Percentiles rank a stretch among this genome's conserved stretches.
These are phyloP conservation scores for Agrochola litura DNA, from an alignment of 2,888 invertebrate genomes.

Conservation along the genomic window DNA sequence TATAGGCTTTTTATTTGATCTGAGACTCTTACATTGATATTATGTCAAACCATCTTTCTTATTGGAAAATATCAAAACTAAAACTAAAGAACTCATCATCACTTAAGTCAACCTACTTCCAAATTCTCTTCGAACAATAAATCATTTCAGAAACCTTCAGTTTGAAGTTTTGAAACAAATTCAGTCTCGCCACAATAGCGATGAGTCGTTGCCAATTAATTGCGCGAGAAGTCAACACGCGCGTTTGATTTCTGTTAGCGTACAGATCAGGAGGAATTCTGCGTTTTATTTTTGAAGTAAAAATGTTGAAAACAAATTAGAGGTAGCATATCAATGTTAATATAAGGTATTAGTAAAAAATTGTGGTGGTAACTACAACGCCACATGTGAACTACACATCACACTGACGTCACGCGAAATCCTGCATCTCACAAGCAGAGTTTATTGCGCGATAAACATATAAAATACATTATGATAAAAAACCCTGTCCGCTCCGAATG, in stretches of 20 bases:
- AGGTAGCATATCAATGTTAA: background rate
- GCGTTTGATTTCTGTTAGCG: conserved; percentile 55
- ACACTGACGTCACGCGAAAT: no score
- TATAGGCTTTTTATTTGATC: no score
- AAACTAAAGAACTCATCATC: conserved; percentile 11
- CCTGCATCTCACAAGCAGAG: no score
- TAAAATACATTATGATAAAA: no score
- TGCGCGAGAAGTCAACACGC: conserved; percentile 60
- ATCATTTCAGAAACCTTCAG: conserved; percentile 49
- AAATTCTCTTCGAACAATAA: conserved; percentile 36
- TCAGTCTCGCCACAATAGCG: conserved; percentile 59
- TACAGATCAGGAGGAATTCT: conserved; percentile 50
- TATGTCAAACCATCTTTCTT: no score
- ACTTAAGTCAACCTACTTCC: conserved; percentile 8
- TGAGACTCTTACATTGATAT: background rate
- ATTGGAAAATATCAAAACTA: conserved; percentile 4
- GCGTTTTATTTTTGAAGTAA: background rate
- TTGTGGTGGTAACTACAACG: no score
- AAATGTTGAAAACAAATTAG: background rate
- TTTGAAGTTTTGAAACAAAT: conserved; percentile 51
- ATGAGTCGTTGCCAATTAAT: conserved; percentile 65
- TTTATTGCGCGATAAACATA: no score
- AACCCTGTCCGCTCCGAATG: no score
- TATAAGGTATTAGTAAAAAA: no score
- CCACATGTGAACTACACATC: no score